phyloP scores from a whole-genome alignment of 2,888 invertebrate species.

The Petrolisthes manimaculis region DNA sequence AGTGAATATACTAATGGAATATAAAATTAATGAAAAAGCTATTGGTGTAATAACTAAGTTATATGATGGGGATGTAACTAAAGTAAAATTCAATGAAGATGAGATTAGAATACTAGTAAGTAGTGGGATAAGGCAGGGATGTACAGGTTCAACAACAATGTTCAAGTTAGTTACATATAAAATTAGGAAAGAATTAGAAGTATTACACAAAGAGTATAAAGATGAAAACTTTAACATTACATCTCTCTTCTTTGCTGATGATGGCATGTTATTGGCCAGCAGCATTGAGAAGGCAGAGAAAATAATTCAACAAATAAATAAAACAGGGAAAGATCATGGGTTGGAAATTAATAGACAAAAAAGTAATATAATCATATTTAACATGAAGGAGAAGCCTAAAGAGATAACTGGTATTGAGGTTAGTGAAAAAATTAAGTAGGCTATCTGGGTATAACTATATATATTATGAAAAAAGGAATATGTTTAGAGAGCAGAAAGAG shows the following conservation, averaged over 20 bases:
- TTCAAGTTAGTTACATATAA: background rate
- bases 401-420: too few relatives aligned
- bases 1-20: background rate
- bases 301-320: background rate
- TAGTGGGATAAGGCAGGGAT: constrained; percentile 10
- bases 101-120: background rate
- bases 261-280: background rate
- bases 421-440: too few relatives aligned
- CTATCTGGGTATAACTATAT: too few relatives aligned
- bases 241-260: constrained; percentile 14
- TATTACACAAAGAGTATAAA: background rate
- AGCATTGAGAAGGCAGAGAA: background rate
- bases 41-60: too few relatives aligned
- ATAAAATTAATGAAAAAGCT: background rate
- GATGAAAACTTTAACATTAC: background rate
- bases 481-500: too few relatives aligned
- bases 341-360: too few relatives aligned
- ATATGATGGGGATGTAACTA: too few relatives aligned
- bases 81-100: background rate
- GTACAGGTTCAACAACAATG: constrained; percentile 4
- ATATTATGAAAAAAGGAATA: background rate
- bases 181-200: constrained; percentile 12
- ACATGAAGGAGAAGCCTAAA: too few relatives aligned
- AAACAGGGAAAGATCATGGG: background rate
- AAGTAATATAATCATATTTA: background rate